A percentile compares a stretch with the other conserved stretches of the same genome.
Conservation (phyloP, 2,888 invertebrate species). For the Trisateles emortualis region DNA sequence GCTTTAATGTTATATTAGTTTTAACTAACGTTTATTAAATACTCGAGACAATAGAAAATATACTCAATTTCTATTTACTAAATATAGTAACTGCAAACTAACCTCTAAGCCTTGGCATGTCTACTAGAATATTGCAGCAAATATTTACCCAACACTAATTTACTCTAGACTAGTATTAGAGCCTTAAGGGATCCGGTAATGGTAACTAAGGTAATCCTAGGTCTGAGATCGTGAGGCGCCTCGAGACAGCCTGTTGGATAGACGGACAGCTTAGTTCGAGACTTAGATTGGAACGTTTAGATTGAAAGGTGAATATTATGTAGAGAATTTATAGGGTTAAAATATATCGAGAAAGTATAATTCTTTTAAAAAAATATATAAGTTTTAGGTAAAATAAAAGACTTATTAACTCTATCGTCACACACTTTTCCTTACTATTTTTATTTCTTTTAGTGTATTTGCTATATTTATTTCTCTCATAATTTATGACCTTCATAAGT, state of each 20-base stretch:
- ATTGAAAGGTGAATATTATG: slow-evolving; percentile 16
- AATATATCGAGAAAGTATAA: slow-evolving; percentile 5
- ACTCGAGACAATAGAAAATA: too few relatives aligned
- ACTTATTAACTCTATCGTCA: too few relatives aligned
- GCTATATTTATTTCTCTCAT: too few relatives aligned
- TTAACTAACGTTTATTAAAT: too few relatives aligned
- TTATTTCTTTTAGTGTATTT: too few relatives aligned
- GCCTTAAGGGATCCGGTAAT: slow-evolving; percentile 48
- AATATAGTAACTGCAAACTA: too few relatives aligned
- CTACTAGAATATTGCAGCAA: slow-evolving; percentile 22
- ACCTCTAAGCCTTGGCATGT: background rate
- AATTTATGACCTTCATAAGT: too few relatives aligned
- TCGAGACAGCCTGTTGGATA: slow-evolving; percentile 38
- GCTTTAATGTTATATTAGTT: too few relatives aligned
- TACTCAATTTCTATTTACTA: too few relatives aligned
- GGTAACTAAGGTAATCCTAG: slow-evolving; percentile 50
- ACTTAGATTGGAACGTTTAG: slow-evolving; percentile 28
- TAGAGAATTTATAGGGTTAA: slow-evolving; percentile 1
- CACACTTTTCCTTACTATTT: too few relatives aligned
- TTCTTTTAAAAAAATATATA: background rate
- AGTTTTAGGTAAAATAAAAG: too few relatives aligned
- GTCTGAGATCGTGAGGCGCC: slow-evolving; percentile 50
- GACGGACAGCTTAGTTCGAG: slow-evolving; percentile 37
- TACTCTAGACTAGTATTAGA: slow-evolving; percentile 29
- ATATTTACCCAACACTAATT: slow-evolving; percentile 34